Base-by-base conservation (phyloP, 2,888 invertebrate species). In the Galerucella calmariensis region DNA sequence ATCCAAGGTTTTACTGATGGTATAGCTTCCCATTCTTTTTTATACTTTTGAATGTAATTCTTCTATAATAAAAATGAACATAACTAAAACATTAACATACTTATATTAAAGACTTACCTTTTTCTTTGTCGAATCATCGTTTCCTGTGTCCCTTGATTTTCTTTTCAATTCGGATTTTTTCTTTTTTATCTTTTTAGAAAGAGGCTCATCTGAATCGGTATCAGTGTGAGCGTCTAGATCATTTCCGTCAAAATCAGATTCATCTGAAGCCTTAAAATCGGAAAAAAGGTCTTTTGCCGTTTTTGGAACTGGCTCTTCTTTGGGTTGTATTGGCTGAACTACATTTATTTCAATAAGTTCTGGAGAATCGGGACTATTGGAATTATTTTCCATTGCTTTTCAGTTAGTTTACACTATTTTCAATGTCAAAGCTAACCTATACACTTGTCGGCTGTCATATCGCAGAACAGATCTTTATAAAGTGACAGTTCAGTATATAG, bases 1-100 rank as follows among this genome's bases (percentile, higher is more conserved):
- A 86, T 78, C 86, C 86, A 86, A 5, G 85, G 85, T 74, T 84
- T 86, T 12, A 86, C 85, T 63, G 84, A 81, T n/a, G 86, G 86
- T 70, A 86, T 83, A 35, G 83, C 81, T 78, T 87, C 86, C 87
- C 86, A 86, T 79, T 87, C 86, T 77, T 86, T 86, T 72, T 85
- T 85, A 72, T 86, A 86, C 78, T 86, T 86, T 75, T 85, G 86
- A 1, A 81, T 77, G 76, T 86, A 86, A 68, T 77, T 78, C 79
- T 80, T 83, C 77, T 79, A 74, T 58, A 80, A 78, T 48, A 58
- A 75, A 71, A 46, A 24, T 8, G 51, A 6, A 62, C 9, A 27
- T 41, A 11, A 14, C 3, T 14, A 20, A 20, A 62, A 20, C 10
- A 20, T 11, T n/a, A n/a, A 61, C 11, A 51, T 14, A n/a, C 4